A percentile compares a stretch with the other conserved stretches of the same genome.
Conservation (phyloP, 2,888 invertebrate species). For the Aquatica leii region DNA sequence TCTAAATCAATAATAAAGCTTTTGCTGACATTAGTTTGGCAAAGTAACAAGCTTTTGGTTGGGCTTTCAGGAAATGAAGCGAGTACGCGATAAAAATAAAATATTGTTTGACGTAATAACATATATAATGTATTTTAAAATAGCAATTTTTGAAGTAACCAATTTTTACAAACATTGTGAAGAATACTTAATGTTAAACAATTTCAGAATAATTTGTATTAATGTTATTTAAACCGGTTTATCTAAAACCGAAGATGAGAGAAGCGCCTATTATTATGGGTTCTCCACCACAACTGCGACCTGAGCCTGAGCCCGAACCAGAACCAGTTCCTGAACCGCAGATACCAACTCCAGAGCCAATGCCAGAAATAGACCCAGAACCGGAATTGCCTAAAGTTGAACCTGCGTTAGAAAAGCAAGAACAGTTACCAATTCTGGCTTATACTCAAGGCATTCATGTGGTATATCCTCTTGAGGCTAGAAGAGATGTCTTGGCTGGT, state of each 20-base stretch:
- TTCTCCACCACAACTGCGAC: conserved; percentile 28
- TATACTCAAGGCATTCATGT: conserved; percentile 69
- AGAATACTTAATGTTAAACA: conserved; percentile 6
- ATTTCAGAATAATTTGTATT: not conserved
- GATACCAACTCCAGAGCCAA: conserved; percentile 38
- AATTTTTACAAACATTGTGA: not conserved
- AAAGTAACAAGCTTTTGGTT: conserved; percentile 16
- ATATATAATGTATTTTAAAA: not conserved
- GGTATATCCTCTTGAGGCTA: conserved; percentile 79
- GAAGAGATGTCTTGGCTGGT: conserved; percentile 77
- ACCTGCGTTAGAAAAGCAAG: conserved; percentile 24
- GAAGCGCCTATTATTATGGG: conserved; percentile 50
- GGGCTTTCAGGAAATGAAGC: conserved; percentile 27
- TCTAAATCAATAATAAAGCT: conserved; percentile 22
- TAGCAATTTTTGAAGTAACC: not conserved
- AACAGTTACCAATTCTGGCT: conserved; percentile 51
- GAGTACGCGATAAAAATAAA: conserved; percentile 15
- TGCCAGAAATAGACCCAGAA: conserved; percentile 22
- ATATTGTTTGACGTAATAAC: too few species aligned
- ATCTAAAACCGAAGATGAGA: conserved; percentile 50
- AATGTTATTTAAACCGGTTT: conserved; percentile 53
- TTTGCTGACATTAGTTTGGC: conserved; percentile 30
- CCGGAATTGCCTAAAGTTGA: not conserved
- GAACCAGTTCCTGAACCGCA: conserved; percentile 37
- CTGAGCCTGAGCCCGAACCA: conserved; percentile 23